Percentiles rank a stretch among this genome's conserved stretches.
Evolutionary conservation across 2,797 vertebrate genomes (phyloP).

Genomic region (Neosalanx taihuensis): DNA sequence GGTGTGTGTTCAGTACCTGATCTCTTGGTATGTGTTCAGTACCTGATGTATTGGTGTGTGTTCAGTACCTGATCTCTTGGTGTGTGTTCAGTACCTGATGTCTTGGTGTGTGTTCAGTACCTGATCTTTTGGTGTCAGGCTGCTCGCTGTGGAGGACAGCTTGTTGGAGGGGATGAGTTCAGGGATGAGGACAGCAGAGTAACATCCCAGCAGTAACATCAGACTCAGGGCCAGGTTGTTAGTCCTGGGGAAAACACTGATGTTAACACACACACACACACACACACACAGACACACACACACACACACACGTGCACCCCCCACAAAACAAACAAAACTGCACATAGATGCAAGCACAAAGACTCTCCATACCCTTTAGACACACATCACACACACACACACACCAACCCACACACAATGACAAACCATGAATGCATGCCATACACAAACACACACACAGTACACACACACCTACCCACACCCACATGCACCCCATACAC

Average conservation of each 20-base stretch:
- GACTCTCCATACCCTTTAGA: too few relatives aligned
- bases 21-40: too few relatives aligned
- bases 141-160: conserved; percentile 28
- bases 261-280: background rate
- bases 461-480: background rate
- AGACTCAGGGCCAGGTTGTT: conserved; percentile 66
- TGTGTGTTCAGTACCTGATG: too few relatives aligned
- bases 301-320: conserved; percentile 1
- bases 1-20: too few relatives aligned
- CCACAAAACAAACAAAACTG: too few relatives aligned
- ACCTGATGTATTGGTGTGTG: too few relatives aligned
- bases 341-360: too few relatives aligned
- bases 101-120: conserved; percentile 35
- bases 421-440: too few relatives aligned
- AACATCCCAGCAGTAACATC: conserved; percentile 66
- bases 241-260: conserved; percentile 44
- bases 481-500: conserved; percentile 1
- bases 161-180: conserved; percentile 59
- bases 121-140: conserved; percentile 43
- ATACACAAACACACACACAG: too few relatives aligned
- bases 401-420: too few relatives aligned
- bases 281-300: conserved; percentile 23
- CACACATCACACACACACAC: too few relatives aligned
- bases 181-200: conserved; percentile 71
- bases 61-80: too few relatives aligned